These are phyloP conservation scores for Corvus hawaiiensis DNA, from an alignment of 2,113 vertebrate genomes.

Conservation along the genomic window DNA sequence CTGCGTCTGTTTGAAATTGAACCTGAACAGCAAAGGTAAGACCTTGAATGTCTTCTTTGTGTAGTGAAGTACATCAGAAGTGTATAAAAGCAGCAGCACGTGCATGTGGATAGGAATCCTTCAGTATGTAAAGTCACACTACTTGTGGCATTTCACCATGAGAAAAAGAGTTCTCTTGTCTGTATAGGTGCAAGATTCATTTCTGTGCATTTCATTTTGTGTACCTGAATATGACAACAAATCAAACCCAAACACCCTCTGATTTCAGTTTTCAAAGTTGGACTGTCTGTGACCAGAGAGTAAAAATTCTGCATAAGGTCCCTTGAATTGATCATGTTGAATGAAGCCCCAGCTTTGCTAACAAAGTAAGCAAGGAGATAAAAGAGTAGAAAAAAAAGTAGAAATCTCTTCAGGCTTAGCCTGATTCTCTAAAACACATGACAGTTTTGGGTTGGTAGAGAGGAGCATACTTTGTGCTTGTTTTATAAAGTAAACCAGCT, in stretches of 20 bases:
- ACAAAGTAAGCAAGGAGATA: background rate
- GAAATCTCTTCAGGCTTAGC: background rate
- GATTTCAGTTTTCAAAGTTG: background rate
- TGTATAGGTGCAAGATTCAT: background rate
- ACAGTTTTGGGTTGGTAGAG: rapidly evolving
- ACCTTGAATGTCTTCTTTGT: background rate
- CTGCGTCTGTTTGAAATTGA: constrained; percentile 82
- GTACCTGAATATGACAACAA: background rate
- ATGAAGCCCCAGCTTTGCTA: background rate
- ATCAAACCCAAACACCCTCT: background rate
- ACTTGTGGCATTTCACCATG: rapidly evolving
- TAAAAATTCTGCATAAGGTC: background rate
- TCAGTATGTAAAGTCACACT: background rate
- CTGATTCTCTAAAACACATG: background rate
- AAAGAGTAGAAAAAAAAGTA: background rate
- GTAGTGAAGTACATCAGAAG: no score
- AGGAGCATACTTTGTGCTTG: background rate
- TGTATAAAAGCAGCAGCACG: rapidly evolving
- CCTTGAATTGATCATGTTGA: background rate
- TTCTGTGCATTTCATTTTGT: background rate
- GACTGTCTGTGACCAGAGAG: background rate
- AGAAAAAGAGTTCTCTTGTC: background rate
- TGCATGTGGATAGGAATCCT: rapidly evolving
- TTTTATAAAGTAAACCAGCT: background rate
- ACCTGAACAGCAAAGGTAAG: constrained; percentile 82